Base-by-base conservation (phyloP, 2,888 invertebrate genomes). In the Sinodicranocentrus sp. region DNA sequence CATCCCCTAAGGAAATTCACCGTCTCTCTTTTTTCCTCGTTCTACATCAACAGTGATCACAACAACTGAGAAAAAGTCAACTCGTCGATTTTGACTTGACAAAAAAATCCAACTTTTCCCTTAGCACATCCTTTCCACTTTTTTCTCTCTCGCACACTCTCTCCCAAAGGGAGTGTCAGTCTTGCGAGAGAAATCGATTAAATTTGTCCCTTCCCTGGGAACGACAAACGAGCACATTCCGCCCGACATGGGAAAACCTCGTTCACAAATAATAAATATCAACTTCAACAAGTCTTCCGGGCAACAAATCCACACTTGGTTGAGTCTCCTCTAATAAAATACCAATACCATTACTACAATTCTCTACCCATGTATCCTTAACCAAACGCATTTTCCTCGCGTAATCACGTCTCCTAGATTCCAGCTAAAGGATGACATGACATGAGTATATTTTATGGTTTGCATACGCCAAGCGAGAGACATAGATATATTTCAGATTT, bases 151-250 rank as follows among this genome's bases (percentile, higher is more conserved):
- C 76, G 65, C 48, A 54, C 63, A 26, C 28, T 33, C 65, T 78
- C n/a, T 85, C 88, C 87, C 87, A 87, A 57, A 43, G 88, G 88
- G 80, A 84, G 77, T 86, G 88, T 87, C 88, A 86, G 80, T 87
- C 87, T 86, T 83, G 80, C 72, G 52, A 86, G 73, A 82, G 78
- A 86, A 87, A 87, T 87, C 86, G 85, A 87, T 87, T 87, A 82
- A 85, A 85, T 84, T 86, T 84, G 67, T 85, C 75, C 85, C 84
- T 73, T 80, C 79, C 54, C 43, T 28, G 70, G 48, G 15, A 3
- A 15, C 61, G 26, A 28, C 63, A 57, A 57, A 25, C 57, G 19
- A 57, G 23, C 8, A 52, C 52, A 52, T 52, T 52, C 48, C 3
- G 15, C 6, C 28, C 79, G 63, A 72, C 79, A 72, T 80, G 79